Evolutionary conservation across 2,113 vertebrate species (phyloP), one percentile per base, ranked within the genome.

Genomic region (Oncorhynchus keta): DNA sequence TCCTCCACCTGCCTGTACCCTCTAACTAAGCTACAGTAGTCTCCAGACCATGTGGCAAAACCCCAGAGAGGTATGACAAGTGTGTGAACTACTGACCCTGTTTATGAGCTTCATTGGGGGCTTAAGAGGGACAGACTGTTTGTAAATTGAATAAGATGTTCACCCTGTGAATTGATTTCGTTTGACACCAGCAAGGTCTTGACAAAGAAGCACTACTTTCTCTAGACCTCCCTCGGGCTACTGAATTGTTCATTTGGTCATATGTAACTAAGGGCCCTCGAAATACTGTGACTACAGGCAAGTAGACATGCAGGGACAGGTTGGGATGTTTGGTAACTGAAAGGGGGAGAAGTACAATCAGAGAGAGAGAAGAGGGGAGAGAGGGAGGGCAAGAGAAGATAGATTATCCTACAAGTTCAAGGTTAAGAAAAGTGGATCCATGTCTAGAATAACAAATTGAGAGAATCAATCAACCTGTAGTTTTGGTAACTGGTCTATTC

Each of bases 381-480:
- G 28, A 51, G 51, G 57, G 48, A 72, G 20, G 0, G 16, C 61
- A 35, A 72, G 70, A 18, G 22, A 6, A 16, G 51, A 57, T 35
- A 72, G 51, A 20, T 18, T 16, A 35, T n/a, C 16, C 71, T 51
- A 0, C 20, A 59, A 49, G 39, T 55, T 72, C 55, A 72, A 72
- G 51, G 26, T 61, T 59, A 72, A 61, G 22, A n/a, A 72, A 72
- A 72, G 45, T 71, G 32, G 67, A 8, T 68, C 55, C 28, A 77
- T 16, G 64, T 67, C 62, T 68, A 71, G 64, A 73, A 59, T 68
- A 59, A 78, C 61, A 55, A 26, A 67, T 66, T 49, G 69, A 70
- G 32, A 39, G 39, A 39, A 70, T 39, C 39, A 48, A 20, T 70
- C n/a, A 4, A 35, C 30, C 13, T 35, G 67, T 35, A 68, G 7